Conservation (phyloP, 2,113 vertebrate genomes). For the Anser brachyrhynchus region DNA sequence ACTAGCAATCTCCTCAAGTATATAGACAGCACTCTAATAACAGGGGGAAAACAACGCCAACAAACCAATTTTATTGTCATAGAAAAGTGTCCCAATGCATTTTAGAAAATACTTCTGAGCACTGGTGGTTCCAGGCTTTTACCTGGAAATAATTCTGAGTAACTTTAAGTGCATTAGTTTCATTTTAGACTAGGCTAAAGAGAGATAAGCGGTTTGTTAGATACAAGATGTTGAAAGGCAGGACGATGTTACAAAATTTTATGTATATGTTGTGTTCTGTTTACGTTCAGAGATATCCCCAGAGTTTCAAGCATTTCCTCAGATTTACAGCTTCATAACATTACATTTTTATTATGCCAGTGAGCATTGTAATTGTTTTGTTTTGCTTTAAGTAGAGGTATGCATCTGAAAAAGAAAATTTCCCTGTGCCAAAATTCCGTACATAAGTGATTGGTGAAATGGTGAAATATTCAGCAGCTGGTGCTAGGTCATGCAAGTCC, state of each 20-base stretch:
- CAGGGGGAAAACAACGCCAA: neutral
- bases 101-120: neutral
- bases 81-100: neutral
- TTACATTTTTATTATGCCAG: slow-evolving; percentile 14
- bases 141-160: neutral
- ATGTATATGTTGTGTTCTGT: slow-evolving; percentile 33
- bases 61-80: neutral
- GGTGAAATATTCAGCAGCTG: slow-evolving; percentile 62
- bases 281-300: slow-evolving; percentile 20
- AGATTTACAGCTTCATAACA: slow-evolving; percentile 35
- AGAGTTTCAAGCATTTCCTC: slow-evolving; percentile 6
- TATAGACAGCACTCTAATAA: neutral
- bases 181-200: neutral
- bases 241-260: slow-evolving; percentile 12
- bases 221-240: neutral
- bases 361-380: slow-evolving; percentile 29
- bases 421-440: slow-evolving; percentile 63
- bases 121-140: neutral
- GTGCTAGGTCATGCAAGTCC: slow-evolving; percentile 62
- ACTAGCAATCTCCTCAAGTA: neutral
- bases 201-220: neutral
- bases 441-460: slow-evolving; percentile 45
- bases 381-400: slow-evolving; percentile 46
- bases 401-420: slow-evolving; percentile 47
- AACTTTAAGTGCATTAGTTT: neutral